Evolutionary conservation across 92 coral and sea anemone species (phyloP).

Genomic region (Anthopleura xanthogrammica): DNA sequence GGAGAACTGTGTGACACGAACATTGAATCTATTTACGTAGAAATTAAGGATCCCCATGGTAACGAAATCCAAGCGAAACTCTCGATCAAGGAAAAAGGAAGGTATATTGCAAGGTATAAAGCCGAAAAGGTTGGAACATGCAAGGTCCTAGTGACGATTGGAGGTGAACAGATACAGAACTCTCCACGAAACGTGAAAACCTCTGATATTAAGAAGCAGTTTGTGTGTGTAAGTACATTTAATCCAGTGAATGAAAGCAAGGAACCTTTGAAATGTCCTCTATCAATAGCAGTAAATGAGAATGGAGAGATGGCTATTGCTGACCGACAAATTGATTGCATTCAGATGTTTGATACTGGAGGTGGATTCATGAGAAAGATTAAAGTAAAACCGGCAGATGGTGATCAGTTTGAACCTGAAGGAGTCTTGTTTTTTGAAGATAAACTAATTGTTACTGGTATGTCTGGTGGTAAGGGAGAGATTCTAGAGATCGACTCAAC

Average conservation of each 20-base stretch:
- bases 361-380: neutral
- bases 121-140: neutral
- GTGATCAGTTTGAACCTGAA: neutral
- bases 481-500: neutral
- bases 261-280: neutral
- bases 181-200: neutral
- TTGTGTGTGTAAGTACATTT: neutral
- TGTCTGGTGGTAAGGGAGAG: neutral
- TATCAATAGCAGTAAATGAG: constrained; percentile 8
- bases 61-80: neutral
- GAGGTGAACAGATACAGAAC: neutral
- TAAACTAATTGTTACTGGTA: neutral
- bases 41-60: neutral
- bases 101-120: neutral
- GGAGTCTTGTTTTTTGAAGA: neutral
- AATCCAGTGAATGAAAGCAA: neutral
- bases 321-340: neutral
- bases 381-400: neutral
- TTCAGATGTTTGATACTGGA: neutral
- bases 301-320: constrained; percentile 9
- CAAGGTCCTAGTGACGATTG: neutral
- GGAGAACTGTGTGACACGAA: constrained; percentile 1
- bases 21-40: neutral
- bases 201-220: neutral
- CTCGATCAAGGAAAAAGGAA: neutral